phyloP scores from a whole-genome alignment of 2,888 invertebrate species.

The Entomobrya proxima region DNA sequence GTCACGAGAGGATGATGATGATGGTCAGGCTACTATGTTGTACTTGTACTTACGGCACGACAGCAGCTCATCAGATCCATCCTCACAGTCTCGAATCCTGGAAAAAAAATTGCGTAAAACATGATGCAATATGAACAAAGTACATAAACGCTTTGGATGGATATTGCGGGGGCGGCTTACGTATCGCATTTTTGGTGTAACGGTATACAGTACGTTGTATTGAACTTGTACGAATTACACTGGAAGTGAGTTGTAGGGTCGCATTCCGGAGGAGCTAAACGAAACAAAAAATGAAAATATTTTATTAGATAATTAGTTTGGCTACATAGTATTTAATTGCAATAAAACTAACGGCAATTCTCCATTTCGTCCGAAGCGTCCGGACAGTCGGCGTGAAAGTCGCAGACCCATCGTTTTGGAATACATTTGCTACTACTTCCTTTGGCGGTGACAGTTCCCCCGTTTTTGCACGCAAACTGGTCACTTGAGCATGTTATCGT shows the following conservation, averaged over 20 bases:
- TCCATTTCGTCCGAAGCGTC: constrained; percentile 84
- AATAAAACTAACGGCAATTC: constrained; percentile 91
- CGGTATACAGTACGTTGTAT: constrained; percentile 96
- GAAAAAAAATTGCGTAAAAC: not conserved
- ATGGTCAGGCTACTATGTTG: too few species aligned
- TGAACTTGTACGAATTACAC: constrained; percentile 95
- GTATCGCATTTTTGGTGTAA: constrained; percentile 95
- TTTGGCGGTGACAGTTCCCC: constrained; percentile 89
- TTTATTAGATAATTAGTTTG: not conserved
- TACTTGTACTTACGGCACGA: constrained; percentile 93
- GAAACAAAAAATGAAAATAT: not conserved
- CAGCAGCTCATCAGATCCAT: constrained; percentile 92
- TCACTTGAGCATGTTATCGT: constrained; percentile 73
- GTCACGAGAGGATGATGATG: too few species aligned
- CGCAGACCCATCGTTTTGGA: constrained; percentile 77
- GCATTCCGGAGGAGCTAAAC: constrained; percentile 94
- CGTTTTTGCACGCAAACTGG: constrained; percentile 79
- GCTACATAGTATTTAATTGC: too few species aligned
- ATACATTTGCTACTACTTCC: constrained; percentile 80
- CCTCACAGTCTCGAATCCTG: constrained; percentile 89
- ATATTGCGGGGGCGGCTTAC: constrained; percentile 54
- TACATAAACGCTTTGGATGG: not conserved
- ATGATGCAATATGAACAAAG: not conserved
- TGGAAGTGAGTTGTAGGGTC: constrained; percentile 90
- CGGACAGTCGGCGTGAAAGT: constrained; percentile 79